Conservation (phyloP, 2,888 invertebrate species). For the Lepidocyrtoides sp. region DNA sequence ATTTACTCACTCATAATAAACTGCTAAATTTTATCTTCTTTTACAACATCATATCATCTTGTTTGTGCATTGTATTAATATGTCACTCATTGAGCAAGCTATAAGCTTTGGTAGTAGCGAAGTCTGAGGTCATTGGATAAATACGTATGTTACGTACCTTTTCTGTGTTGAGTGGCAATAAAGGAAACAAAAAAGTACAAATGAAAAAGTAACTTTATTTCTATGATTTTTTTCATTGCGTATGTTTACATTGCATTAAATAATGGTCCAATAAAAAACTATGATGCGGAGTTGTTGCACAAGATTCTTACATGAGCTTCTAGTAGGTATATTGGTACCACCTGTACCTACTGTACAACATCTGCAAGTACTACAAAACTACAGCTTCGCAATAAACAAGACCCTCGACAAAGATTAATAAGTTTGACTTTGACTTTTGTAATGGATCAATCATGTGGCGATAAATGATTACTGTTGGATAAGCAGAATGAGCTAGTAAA, state of each 20-base stretch:
- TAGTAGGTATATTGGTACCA: neutral
- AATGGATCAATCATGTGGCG: conserved; percentile 56
- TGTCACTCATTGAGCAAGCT: neutral
- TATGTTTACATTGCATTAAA: conserved; percentile 41
- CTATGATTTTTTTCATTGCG: conserved; percentile 14
- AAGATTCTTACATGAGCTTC: conserved; percentile 2
- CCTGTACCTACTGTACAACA: neutral
- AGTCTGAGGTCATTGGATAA: conserved; percentile 58
- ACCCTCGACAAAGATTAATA: conserved; percentile 69
- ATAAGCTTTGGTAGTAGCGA: neutral
- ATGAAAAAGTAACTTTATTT: neutral
- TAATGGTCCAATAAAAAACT: conserved; percentile 45
- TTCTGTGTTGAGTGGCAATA: neutral
- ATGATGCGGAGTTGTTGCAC: neutral
- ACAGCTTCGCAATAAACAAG: conserved; percentile 21
- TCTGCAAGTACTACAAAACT: neutral
- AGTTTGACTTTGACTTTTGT: conserved; percentile 69
- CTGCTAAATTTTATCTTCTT: neutral
- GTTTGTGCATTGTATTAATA: neutral
- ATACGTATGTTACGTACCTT: neutral
- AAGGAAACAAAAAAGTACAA: conserved; percentile 12
- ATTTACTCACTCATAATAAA: neutral
- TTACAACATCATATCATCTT: neutral
- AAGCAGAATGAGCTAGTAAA: neutral
- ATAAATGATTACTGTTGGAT: conserved; percentile 45